A percentile compares a stretch with the other conserved stretches of the same genome.
Conservation (phyloP, 2,113 vertebrate genomes). For the Corythornis cristatus region DNA sequence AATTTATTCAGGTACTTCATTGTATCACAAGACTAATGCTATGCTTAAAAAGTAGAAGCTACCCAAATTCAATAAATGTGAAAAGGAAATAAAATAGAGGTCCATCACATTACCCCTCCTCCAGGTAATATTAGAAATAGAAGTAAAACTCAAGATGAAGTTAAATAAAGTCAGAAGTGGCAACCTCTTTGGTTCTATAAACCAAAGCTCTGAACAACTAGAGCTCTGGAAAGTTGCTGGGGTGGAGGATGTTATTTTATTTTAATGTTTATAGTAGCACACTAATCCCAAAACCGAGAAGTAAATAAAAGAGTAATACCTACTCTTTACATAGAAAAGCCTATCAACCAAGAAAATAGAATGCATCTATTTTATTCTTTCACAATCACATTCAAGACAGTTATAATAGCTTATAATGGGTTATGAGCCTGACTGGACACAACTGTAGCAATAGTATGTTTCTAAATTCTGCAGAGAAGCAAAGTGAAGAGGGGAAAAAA, state of each 20-base stretch:
- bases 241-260: neutral
- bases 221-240: neutral
- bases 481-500: neutral
- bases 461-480: neutral
- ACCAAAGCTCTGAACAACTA: neutral
- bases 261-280: neutral
- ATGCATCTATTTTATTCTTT: no score
- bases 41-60: neutral
- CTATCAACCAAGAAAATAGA: no score
- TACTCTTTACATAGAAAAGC: neutral
- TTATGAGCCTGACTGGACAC: neutral
- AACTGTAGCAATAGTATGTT: neutral
- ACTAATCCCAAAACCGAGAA: neutral
- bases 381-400: no score
- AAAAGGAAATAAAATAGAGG: neutral
- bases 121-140: neutral
- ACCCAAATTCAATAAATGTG: neutral
- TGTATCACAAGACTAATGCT: neutral
- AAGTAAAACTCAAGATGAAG: neutral
- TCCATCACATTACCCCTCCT: neutral
- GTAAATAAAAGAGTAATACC: neutral
- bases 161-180: neutral
- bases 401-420: no score
- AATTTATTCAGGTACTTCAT: neutral
- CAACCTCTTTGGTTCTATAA: neutral